Evolutionary conservation across 2,113 vertebrate species (phyloP).

Genomic region (Nipponia nippon): DNA sequence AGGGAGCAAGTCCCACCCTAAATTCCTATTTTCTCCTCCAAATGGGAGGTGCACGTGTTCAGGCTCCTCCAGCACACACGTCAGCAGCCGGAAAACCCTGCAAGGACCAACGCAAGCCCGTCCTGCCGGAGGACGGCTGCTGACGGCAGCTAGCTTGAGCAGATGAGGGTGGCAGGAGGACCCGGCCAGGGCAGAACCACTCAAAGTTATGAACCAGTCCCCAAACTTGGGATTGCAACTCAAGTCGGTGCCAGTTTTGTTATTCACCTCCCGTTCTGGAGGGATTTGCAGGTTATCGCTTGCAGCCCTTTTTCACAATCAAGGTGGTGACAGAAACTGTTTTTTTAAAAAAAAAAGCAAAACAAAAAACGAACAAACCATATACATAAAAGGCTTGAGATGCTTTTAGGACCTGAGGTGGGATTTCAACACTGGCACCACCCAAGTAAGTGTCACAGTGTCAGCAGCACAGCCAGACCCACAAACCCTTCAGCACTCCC

Average conservation of each 20-base stretch:
- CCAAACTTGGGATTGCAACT: accelerated
- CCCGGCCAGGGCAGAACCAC: neutral
- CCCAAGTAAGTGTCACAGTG: neutral
- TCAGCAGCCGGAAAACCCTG: neutral
- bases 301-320: accelerated
- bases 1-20: neutral
- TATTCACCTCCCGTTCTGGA: accelerated
- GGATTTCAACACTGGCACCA: neutral
- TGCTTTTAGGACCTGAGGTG: neutral
- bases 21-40: neutral
- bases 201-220: accelerated
- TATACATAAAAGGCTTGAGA: neutral
- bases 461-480: neutral
- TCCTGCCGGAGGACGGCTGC: neutral
- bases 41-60: neutral
- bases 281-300: neutral
- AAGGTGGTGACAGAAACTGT: neutral
- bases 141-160: neutral
- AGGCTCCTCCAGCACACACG: neutral
- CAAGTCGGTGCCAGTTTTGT: neutral
- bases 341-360: neutral
- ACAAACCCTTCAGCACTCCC: neutral
- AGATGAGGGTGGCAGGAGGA: neutral
- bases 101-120: neutral
- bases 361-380: no score